Percentiles rank a stretch among this genome's conserved stretches.
Conservation (phyloP, 2,113 vertebrate species). For the Sterrhoptilus dennistouni region DNA sequence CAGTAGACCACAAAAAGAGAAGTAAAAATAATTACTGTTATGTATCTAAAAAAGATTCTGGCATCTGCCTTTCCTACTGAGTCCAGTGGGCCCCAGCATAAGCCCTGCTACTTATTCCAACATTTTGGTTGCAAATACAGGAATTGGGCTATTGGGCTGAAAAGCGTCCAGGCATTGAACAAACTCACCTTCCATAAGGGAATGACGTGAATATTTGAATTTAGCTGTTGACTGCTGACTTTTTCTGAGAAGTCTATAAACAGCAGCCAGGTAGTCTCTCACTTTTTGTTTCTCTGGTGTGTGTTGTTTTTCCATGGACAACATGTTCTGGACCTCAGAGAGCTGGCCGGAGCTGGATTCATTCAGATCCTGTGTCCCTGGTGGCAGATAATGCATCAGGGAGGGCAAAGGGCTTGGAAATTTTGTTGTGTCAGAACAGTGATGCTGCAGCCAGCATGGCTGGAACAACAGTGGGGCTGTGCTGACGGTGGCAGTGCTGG, state of each 20-base stretch:
- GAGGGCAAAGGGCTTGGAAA: slow-evolving; percentile 60
- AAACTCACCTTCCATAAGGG: slow-evolving; percentile 38
- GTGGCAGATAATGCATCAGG: slow-evolving; percentile 32
- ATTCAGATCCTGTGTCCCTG: slow-evolving; percentile 13
- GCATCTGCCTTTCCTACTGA: not conserved
- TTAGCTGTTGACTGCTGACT: slow-evolving; percentile 41
- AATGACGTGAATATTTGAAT: not conserved
- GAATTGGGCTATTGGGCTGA: slow-evolving; percentile 5
- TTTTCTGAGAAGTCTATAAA: slow-evolving; percentile 63
- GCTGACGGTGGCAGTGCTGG: not conserved
- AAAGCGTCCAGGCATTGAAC: slow-evolving; percentile 3
- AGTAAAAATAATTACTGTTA: slow-evolving; percentile 39
- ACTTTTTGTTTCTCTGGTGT: slow-evolving; percentile 40
- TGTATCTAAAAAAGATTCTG: slow-evolving; percentile 31
- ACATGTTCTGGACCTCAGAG: slow-evolving; percentile 30
- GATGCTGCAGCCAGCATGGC: not conserved
- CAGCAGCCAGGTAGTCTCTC: slow-evolving; percentile 65
- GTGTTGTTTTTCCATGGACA: slow-evolving; percentile 66
- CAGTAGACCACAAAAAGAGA: not conserved
- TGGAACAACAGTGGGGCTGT: not conserved
- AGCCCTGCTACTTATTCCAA: slow-evolving; percentile 4
- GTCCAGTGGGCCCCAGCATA: not conserved
- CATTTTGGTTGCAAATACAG: not conserved
- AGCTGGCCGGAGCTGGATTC: not conserved
- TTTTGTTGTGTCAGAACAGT: not conserved